Evolutionary conservation across 2,797 vertebrate species (phyloP).

Genomic region (Melanotaenia parkinsoni): DNA sequence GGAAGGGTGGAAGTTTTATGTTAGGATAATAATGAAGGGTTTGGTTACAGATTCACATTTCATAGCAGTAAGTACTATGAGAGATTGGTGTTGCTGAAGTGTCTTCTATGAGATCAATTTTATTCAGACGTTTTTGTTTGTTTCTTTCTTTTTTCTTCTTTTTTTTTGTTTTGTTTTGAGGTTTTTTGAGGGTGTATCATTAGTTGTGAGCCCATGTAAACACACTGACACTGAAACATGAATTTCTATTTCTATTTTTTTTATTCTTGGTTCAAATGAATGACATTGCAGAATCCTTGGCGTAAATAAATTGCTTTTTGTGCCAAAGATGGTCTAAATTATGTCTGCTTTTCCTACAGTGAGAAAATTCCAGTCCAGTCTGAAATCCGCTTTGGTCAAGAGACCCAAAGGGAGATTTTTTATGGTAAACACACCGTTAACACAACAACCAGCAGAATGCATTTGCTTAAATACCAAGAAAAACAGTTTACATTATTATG

Average conservation of each 20-base stretch:
- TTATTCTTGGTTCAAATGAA: not conserved
- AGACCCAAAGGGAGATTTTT: slow-evolving; percentile 31
- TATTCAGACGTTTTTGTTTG: not conserved
- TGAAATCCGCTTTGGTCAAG: slow-evolving; percentile 19
- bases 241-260: not conserved
- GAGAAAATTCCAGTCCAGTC: slow-evolving; percentile 18
- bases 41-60: not conserved
- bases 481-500: not conserved
- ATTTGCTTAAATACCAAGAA: not conserved
- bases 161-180: too few relatives aligned
- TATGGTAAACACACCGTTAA: slow-evolving; percentile 55
- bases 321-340: slow-evolving; percentile 5
- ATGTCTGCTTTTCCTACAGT: slow-evolving; percentile 43
- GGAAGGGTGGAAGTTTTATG: not conserved
- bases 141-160: too few relatives aligned
- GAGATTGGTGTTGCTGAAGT: not conserved
- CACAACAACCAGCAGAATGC: too few relatives aligned
- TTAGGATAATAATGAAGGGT: not conserved
- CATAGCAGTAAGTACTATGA: not conserved
- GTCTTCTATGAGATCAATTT: not conserved
- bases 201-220: not conserved
- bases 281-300: not conserved
- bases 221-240: too few relatives aligned
- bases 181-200: too few relatives aligned
- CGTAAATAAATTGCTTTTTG: not conserved